These are phyloP conservation scores for Panurus biarmicus DNA, from an alignment of 2,113 vertebrate genomes.

Conservation along the genomic window DNA sequence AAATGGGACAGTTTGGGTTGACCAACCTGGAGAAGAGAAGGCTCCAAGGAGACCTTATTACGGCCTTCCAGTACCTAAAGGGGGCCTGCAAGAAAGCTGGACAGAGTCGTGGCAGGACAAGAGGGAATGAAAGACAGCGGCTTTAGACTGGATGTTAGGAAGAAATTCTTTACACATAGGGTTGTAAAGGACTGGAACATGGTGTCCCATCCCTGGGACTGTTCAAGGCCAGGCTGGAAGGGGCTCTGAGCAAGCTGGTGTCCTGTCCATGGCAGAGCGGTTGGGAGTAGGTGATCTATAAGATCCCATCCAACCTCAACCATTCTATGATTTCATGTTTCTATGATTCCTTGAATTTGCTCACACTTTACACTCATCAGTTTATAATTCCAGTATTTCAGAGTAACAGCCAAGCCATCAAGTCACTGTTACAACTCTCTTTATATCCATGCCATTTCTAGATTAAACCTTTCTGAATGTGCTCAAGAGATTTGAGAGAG, in stretches of 20 bases:
- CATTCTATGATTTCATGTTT: not conserved
- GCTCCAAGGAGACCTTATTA: not conserved
- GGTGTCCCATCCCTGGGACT: not conserved
- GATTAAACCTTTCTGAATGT: not conserved
- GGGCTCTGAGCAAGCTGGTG: not conserved
- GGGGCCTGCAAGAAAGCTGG: not conserved
- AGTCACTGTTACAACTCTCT: not conserved
- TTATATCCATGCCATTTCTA: not conserved
- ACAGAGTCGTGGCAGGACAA: not conserved
- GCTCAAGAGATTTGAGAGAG: not conserved
- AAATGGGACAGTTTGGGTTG: not conserved
- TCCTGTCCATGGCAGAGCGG: not conserved
- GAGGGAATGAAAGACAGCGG: not conserved
- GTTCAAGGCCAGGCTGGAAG: not conserved
- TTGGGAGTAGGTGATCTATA: not conserved
- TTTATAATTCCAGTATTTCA: not conserved
- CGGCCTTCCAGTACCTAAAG: not conserved
- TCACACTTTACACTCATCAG: not conserved
- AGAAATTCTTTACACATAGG: not conserved
- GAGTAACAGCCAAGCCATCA: not conserved
- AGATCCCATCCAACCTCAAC: not conserved
- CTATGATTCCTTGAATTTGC: not conserved
- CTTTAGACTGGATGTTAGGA: not conserved
- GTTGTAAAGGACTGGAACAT: not conserved
- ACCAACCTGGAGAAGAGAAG: not conserved